These are phyloP conservation scores for Zaprionus tsacasi DNA, from an alignment of 1,140 invertebrate genomes.

Conservation along the genomic window DNA sequence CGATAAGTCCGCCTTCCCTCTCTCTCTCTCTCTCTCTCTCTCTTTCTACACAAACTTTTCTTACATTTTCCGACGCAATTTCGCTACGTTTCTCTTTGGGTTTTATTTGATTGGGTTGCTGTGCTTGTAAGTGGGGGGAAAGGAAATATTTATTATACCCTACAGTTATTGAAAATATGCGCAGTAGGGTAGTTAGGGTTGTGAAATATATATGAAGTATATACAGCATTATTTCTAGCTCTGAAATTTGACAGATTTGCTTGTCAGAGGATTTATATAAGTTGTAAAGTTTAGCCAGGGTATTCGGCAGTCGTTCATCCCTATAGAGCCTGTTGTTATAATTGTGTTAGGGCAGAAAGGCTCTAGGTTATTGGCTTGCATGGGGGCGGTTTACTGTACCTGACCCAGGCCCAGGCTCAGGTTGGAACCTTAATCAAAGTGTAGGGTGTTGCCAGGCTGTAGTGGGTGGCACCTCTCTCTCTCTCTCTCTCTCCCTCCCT, in stretches of 20 bases:
- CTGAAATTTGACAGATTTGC: too few relatives aligned
- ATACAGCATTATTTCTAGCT: too few relatives aligned
- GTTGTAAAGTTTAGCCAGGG: neutral
- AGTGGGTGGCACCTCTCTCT: neutral
- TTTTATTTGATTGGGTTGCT: slow-evolving; percentile 17
- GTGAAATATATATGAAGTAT: too few relatives aligned
- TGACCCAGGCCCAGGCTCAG: neutral
- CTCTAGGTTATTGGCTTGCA: slow-evolving; percentile 75
- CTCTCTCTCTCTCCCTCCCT: too few relatives aligned
- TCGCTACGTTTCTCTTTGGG: slow-evolving; percentile 38
- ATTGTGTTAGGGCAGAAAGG: slow-evolving; percentile 77
- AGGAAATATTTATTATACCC: slow-evolving; percentile 36
- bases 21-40: neutral
- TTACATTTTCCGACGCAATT: slow-evolving; percentile 76
- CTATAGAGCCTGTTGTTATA: slow-evolving; percentile 52
- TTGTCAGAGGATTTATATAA: too few relatives aligned
- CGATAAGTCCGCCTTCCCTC: neutral
- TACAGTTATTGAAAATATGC: neutral
- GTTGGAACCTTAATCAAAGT: neutral
- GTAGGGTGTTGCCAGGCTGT: too few relatives aligned
- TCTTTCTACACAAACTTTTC: neutral
- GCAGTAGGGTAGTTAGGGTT: neutral
- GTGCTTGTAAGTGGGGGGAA: neutral
- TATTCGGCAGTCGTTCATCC: neutral
- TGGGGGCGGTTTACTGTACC: slow-evolving; percentile 56